phyloP scores from a whole-genome alignment of 1,140 invertebrate species.

The Sminthurides bifidus region DNA sequence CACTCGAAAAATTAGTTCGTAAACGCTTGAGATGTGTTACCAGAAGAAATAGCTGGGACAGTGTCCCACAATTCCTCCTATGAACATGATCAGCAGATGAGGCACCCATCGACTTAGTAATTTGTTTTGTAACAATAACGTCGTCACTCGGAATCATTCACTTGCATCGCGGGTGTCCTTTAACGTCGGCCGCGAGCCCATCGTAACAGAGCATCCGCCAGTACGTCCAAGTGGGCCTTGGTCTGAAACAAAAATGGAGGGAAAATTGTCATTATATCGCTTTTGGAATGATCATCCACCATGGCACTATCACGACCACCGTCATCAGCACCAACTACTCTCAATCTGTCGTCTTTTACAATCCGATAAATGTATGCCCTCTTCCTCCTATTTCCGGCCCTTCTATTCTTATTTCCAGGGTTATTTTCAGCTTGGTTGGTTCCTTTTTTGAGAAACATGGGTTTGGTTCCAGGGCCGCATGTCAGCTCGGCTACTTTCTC shows the following conservation, averaged over 20 bases:
- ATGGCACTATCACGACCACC: not conserved
- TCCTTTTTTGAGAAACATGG: too few relatives aligned
- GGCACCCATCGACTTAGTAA: too few relatives aligned
- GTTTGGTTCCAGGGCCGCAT: too few relatives aligned
- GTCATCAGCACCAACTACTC: not conserved
- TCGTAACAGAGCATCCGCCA: conserved; percentile 79
- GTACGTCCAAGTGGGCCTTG: conserved; percentile 82
- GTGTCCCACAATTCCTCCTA: too few relatives aligned
- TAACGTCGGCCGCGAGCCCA: conserved; percentile 69
- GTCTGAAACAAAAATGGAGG: conserved; percentile 50
- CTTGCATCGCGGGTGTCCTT: conserved; percentile 1
- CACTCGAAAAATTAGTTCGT: too few relatives aligned
- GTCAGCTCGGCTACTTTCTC: too few relatives aligned
- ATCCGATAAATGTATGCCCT: not conserved
- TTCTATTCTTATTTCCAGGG: not conserved
- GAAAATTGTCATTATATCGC: conserved; percentile 22
- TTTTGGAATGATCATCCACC: not conserved
- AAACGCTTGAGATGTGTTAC: too few relatives aligned
- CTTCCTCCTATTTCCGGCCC: not conserved
- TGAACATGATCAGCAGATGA: too few relatives aligned
- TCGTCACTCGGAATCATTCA: too few relatives aligned
- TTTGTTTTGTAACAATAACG: too few relatives aligned
- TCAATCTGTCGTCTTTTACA: not conserved
- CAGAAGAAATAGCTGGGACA: too few relatives aligned
- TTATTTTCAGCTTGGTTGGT: not conserved